Evolutionary conservation across 2,113 vertebrate genomes (phyloP).

Genomic region (Argyrosomus japonicus): DNA sequence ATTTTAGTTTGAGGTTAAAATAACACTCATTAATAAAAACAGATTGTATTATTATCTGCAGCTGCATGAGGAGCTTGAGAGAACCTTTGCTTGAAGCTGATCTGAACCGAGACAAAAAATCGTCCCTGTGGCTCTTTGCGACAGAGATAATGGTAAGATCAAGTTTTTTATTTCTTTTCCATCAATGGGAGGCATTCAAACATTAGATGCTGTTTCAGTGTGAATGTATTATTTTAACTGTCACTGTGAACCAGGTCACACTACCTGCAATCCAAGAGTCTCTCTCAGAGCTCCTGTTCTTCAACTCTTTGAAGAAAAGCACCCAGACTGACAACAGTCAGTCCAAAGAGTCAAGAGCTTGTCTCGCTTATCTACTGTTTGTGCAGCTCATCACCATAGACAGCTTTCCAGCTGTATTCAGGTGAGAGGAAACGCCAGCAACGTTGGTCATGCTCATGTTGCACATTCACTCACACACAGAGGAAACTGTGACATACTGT

Average conservation of each 20-base stretch:
- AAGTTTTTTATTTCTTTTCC: neutral
- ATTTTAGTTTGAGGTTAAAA: neutral
- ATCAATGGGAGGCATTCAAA: neutral
- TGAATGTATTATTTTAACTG: neutral
- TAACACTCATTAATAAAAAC: neutral
- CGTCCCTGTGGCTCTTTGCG: slow-evolving; percentile 88
- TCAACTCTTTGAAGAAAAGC: slow-evolving; percentile 69
- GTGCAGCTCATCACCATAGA: slow-evolving; percentile 89
- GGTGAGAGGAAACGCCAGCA: slow-evolving; percentile 77
- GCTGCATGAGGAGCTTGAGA: slow-evolving; percentile 92
- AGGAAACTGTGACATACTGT: neutral
- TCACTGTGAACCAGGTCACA: slow-evolving; percentile 63
- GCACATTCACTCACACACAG: neutral
- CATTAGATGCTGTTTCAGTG: no score
- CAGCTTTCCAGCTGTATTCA: slow-evolving; percentile 90
- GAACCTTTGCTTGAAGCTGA: slow-evolving; percentile 90
- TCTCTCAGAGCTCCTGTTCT: slow-evolving; percentile 78
- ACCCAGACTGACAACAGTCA: slow-evolving; percentile 77
- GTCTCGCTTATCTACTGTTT: slow-evolving; percentile 93
- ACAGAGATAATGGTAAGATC: slow-evolving; percentile 88
- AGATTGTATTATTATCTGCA: slow-evolving; percentile 62
- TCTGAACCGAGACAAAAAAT: slow-evolving; percentile 82
- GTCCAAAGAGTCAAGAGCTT: slow-evolving; percentile 87
- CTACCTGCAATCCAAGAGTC: slow-evolving; percentile 73
- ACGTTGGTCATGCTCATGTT: neutral